A percentile compares a stretch with the other conserved stretches of the same genome.
phyloP scores from a whole-genome alignment of 1,140 invertebrate genomes.

The Caenorhabditis tropicalis region DNA sequence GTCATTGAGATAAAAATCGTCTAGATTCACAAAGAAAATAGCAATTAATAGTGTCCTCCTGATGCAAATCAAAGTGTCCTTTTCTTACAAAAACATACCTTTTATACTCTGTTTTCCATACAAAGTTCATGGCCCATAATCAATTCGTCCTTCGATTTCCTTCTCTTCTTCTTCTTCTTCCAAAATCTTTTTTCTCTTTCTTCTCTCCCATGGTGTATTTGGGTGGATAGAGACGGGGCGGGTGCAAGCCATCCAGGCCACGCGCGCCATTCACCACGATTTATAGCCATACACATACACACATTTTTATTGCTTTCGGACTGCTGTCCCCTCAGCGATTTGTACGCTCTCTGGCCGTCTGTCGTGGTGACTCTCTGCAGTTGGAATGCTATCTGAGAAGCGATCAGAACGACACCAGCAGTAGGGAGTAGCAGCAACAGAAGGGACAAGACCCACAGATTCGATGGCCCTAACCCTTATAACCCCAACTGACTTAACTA shows the following conservation, averaged over 20 bases:
- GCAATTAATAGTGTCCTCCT: background rate
- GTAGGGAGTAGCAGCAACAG: background rate
- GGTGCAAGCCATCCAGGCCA: slow-evolving; percentile 22
- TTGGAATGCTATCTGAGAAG: slow-evolving; percentile 41
- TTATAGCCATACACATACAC: slow-evolving; percentile 38
- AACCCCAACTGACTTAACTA: slow-evolving; percentile 3
- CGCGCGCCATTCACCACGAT: slow-evolving; percentile 41
- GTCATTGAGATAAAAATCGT: background rate
- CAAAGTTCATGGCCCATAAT: slow-evolving; percentile 20
- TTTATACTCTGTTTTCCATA: background rate
- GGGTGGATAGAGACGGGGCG: background rate
- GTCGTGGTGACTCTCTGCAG: background rate
- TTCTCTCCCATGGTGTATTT: background rate
- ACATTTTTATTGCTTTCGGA: slow-evolving; percentile 42
- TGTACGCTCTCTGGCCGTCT: slow-evolving; percentile 27
- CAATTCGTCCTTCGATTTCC: background rate
- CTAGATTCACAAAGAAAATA: background rate
- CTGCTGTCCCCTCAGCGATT: slow-evolving; percentile 11
- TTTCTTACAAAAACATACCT: background rate
- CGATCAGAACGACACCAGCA: slow-evolving; percentile 39
- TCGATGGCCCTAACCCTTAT: background rate
- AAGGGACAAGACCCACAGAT: background rate
- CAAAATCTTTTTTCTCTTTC: background rate
- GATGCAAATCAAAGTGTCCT: slow-evolving; percentile 37
- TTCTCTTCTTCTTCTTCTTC: background rate